These are phyloP conservation scores for Chelonus insularis DNA, from an alignment of 1,140 invertebrate species.

Conservation along the genomic window DNA sequence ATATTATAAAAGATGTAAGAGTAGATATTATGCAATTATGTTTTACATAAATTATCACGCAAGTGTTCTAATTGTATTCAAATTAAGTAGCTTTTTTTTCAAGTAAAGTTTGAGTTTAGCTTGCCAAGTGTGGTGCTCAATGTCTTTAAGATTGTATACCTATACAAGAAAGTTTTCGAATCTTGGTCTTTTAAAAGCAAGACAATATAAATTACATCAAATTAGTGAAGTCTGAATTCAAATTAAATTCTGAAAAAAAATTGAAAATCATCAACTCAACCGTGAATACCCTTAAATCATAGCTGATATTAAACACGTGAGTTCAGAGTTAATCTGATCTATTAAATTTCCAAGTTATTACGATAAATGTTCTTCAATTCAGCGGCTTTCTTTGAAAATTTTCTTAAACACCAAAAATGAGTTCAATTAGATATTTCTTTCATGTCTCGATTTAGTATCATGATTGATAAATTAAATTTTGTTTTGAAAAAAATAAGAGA, in stretches of 20 bases:
- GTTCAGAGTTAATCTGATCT: slow-evolving; percentile 49
- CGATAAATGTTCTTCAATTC: slow-evolving; percentile 36
- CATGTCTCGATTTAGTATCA: not conserved
- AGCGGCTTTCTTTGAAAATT: not conserved
- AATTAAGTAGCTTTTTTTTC: no score
- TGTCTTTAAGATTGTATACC: not conserved
- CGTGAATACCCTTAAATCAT: not conserved
- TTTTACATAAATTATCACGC: no score
- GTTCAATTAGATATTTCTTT: no score
- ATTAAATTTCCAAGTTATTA: slow-evolving; percentile 50
- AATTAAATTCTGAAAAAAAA: slow-evolving; percentile 22
- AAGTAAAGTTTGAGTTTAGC: no score
- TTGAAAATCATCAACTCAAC: not conserved
- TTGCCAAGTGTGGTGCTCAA: not conserved
- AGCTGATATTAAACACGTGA: slow-evolving; percentile 24
- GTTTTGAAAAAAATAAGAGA: not conserved
- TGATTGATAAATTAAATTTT: not conserved
- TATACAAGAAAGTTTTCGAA: slow-evolving; percentile 9
- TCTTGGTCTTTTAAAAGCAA: no score
- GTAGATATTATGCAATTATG: no score
- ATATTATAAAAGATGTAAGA: no score
- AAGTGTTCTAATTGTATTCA: no score
- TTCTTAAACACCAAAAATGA: not conserved
- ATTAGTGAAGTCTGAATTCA: slow-evolving; percentile 18
- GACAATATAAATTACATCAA: slow-evolving; percentile 23